Base-by-base conservation (phyloP, 2,888 invertebrate species). In the Cylindroiulus punctatus region DNA sequence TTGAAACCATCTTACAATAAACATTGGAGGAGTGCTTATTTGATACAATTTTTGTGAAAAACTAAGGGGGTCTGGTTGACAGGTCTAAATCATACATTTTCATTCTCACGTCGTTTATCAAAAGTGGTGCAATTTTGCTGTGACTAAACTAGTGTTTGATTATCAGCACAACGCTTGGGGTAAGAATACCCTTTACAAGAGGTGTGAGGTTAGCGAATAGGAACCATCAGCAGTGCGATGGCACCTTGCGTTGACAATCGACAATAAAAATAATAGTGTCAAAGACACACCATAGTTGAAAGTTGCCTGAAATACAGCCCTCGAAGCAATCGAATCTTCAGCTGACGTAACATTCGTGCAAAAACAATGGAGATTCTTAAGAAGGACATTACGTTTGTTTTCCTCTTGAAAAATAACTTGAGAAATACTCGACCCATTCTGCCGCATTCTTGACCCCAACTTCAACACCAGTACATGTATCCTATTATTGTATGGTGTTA, bases 211-310 rank as follows among this genome's bases (percentile, higher is more conserved):
- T 26, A 22, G n/a, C 22, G 57, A 65, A 65, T 22, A 65, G 0
- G 30, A 30, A 26, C 65, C 65, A 65, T 65, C 65, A 26, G 57
- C 26, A 14, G 65, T 10, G 65, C 76, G 17, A 76, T 76, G 76
- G 76, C 76, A 76, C 26, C 26, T 17, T 76, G 30, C 30, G 14
- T 30, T 76, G 76, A 76, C 76, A 76, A 76, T 76, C 76, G 76
- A 30, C 76, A 76, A 76, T 76, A 76, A 76, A 76, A 76, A 76
- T 76, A 76, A 76, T 76, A 30, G 76, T 76, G 76, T 76, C 76
- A 76, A 17, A 76, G 76, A 76, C 76, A 76, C 76, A 32, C 17
- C 30, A 76, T 76, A 30, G 76, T 30, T 76, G 76, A 22, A 26
- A 65, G 26, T 65, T 22, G 12, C 10, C 7, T 14, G 30, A 30